Conservation (phyloP, 2,113 vertebrate species). For the Circaetus gallicus region DNA sequence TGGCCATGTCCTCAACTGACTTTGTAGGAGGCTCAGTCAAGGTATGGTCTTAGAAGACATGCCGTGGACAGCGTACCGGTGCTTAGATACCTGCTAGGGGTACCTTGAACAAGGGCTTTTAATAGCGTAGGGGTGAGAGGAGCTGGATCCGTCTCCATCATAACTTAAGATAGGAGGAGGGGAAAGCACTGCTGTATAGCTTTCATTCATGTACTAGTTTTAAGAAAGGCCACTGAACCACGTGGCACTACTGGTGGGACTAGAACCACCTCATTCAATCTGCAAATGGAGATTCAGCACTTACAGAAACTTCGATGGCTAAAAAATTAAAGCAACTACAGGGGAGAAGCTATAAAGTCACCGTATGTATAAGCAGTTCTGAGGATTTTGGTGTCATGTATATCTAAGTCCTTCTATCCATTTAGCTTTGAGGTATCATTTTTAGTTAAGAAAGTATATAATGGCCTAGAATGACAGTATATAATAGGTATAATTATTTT, state of each 20-base stretch:
- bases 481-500: neutral
- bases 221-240: neutral
- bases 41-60: neutral
- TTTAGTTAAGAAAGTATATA: neutral
- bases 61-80: accelerated
- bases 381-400: neutral
- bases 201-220: neutral
- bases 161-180: neutral
- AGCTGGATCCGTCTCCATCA: neutral
- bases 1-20: neutral
- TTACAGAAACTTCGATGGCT: neutral
- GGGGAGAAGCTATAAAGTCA: neutral
- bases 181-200: neutral
- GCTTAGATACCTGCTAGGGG: neutral
- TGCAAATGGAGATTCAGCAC: neutral
- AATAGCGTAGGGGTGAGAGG: too few species aligned
- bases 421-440: neutral
- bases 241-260: neutral
- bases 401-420: neutral
- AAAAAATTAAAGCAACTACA: neutral
- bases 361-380: neutral
- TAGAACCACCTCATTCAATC: neutral
- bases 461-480: neutral
- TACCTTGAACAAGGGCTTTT: neutral
- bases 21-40: neutral